Base-by-base conservation (phyloP, 1,140 invertebrate genomes). In the Saccostrea echinata region DNA sequence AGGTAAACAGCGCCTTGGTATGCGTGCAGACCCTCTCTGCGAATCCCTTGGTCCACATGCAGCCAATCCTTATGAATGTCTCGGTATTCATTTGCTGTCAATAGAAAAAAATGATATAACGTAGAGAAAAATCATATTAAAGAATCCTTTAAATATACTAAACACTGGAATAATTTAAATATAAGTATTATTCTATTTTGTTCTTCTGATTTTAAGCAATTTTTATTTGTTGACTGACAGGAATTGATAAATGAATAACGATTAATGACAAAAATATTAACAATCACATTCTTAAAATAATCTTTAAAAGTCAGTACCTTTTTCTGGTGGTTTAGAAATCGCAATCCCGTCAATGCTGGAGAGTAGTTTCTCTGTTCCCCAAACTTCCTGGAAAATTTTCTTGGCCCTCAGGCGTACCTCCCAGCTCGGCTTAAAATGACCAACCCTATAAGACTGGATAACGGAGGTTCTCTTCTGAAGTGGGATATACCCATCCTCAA, bases 1-100 rank as follows among this genome's bases (percentile, higher is more conserved):
- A 93, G 71, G 51, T 92, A 92, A 0, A 93, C 90, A 2, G 90
- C 92, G 3, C 92, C 92, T 86, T 93, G 92, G 87, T 91, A 92
- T 71, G 89, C 90, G 81, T 93, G 92, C n/a, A 90, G 91, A 30
- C 92, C 92, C 24, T 85, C 84, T 76, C 92, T 57, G 1, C 52
- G 64, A 1, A 84, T 82, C n/a, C 84, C 55, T 81, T 93, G 92
- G 86, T 93, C 92, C 12, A 92, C 11, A 84, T 93, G 92, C 3
- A 92, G 83, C 92, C 92, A 93, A 33, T 90, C 83, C 1, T 51
- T 33, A 11, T 80, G 87, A 0, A 84, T 80, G 6, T 52, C 33
- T 57, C 88, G 43, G 83, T 92, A 93, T 21, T 85, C 71, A 12
- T 24, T 53, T 53, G 3, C 68, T 76, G 68, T 16, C 33, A 76